Evolutionary conservation across 92 coral and sea anemone genomes (phyloP), one percentile per base, ranked within the genome.

Genomic region (Palythoa heliodiscus): DNA sequence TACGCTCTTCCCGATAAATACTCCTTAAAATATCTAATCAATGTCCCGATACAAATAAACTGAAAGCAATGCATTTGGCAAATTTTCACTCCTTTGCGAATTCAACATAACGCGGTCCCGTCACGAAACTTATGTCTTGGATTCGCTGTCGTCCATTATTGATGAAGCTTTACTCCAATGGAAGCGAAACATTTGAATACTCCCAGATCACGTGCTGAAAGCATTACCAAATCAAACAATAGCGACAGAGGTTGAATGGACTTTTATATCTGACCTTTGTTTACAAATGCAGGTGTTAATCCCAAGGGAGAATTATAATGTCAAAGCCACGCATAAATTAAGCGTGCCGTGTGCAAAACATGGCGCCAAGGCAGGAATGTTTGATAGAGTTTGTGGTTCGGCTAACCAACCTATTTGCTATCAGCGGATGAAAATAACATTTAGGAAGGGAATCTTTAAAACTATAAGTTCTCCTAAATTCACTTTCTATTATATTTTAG

Each of bases 281-380:
- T 67, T 43, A 43, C 84, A 48, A 43, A 80, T 55, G 84, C 84
- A 80, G 84, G 84, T 80, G 72, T 67, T 80, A 52, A 80, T 80
- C 74, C 84, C 84, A 80, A 20, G 63, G 84, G 84, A 80, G 19
- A 24, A 80, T 78, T 78, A 58, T 61, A 78, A 57, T 43, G 1
- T 66, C 84, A 80, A 80, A 64, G 16, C 57, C 52, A 12, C 38
- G 84, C 75, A 80, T 80, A 80, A 80, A 66, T 80, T 80, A 80
- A 66, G 63, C 84, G 84, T 80, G 58, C 84, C 84, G 84, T 80
- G 84, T 80, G 84, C 84, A 80, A 80, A 72, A 80, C 60, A 80
- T 80, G 84, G 84, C 84, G 84, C 63, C 57, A 37, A 47, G 72
- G 24, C 13, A 80, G 40, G 84, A 80, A 63, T 60, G 72, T 63